These are phyloP conservation scores for Chamaea fasciata DNA, from an alignment of 2,113 vertebrate genomes.

Conservation along the genomic window DNA sequence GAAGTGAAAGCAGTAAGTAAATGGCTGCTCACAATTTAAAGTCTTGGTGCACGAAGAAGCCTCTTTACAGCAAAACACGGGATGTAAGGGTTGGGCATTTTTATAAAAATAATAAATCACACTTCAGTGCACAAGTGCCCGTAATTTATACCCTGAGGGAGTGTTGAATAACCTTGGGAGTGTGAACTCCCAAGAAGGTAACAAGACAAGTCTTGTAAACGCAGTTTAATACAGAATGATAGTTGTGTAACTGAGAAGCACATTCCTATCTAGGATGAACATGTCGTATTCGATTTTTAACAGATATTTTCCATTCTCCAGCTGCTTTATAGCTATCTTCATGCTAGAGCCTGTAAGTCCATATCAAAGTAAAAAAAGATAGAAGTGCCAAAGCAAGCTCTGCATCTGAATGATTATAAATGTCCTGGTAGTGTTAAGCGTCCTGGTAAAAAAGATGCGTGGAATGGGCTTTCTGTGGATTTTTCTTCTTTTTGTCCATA, in stretches of 20 bases:
- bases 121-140: slow-evolving; percentile 5
- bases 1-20: not conserved
- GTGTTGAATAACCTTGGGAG: not conserved
- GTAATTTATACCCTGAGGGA: slow-evolving; percentile 51
- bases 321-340: not conserved
- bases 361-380: not conserved
- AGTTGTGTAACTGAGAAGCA: slow-evolving; percentile 38
- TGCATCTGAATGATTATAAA: not conserved
- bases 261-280: slow-evolving; percentile 39
- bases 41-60: slow-evolving; percentile 49
- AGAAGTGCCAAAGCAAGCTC: not conserved
- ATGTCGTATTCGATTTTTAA: slow-evolving; percentile 49
- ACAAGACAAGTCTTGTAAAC: slow-evolving; percentile 59
- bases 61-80: slow-evolving; percentile 22
- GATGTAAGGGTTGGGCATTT: not conserved
- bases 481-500: not conserved
- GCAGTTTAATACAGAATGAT: not conserved
- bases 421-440: not conserved
- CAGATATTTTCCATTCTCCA: slow-evolving; percentile 33
- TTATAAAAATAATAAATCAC: slow-evolving; percentile 25
- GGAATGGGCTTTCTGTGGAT: not conserved
- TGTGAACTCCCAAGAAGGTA: slow-evolving; percentile 26
- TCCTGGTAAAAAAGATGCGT: not conserved
- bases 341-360: not conserved
- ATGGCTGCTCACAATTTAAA: slow-evolving; percentile 72